These are phyloP conservation scores for Phalacrocorax aristotelis DNA, from an alignment of 2,113 vertebrate species.

Conservation along the genomic window DNA sequence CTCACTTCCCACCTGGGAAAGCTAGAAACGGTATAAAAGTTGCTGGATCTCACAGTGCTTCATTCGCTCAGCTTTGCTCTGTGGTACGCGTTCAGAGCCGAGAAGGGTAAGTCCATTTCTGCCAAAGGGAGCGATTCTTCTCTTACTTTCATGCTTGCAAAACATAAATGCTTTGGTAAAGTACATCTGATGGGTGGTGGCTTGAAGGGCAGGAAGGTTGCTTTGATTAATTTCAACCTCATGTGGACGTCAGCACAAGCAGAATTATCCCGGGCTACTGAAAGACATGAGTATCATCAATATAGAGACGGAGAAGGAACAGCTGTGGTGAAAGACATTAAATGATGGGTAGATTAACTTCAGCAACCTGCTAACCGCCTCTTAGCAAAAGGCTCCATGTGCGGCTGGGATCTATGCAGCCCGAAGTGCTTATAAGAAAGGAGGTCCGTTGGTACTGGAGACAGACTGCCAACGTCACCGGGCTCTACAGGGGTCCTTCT, in stretches of 20 bases:
- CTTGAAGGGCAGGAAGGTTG: not conserved
- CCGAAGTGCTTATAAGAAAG: too few species aligned
- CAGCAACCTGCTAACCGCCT: not conserved
- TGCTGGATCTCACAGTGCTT: not conserved
- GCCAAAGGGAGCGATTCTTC: not conserved
- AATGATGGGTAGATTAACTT: not conserved
- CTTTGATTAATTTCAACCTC: too few species aligned
- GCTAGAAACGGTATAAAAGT: not conserved
- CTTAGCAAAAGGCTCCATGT: not conserved
- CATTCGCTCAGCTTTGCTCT: not conserved
- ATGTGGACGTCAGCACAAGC: not conserved
- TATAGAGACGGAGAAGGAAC: fast-evolving
- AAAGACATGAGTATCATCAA: fast-evolving
- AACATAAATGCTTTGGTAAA: not conserved
- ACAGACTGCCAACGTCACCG: fast-evolving
- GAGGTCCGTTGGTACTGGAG: not conserved
- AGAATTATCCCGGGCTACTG: fast-evolving
- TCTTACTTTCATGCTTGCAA: not conserved
- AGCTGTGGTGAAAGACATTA: not conserved
- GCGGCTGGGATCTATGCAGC: not conserved
- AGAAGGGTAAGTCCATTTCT: slow-evolving; percentile 14
- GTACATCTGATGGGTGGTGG: not conserved
- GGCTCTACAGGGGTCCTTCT: fast-evolving
- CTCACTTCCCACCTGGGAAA: not conserved
- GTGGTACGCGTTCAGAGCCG: fast-evolving